A percentile compares a stretch with the other conserved stretches of the same genome.
phyloP scores from a whole-genome alignment of 2,888 invertebrate species.

The Latheticus oryzae region DNA sequence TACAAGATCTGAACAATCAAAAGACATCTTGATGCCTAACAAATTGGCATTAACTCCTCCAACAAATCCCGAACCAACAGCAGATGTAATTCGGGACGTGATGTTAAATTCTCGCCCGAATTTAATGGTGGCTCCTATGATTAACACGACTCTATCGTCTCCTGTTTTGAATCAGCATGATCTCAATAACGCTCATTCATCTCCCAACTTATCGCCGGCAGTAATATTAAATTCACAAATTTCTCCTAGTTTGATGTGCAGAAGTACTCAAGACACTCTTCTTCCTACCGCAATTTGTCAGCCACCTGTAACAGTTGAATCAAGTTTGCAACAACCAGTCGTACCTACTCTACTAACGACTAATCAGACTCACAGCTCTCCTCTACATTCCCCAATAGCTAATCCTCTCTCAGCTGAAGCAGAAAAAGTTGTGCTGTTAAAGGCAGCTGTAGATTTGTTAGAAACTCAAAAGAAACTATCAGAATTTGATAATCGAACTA shows the following conservation, averaged over 20 bases:
- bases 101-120: conserved; percentile 60
- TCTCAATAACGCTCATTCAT: conserved; percentile 52
- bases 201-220: conserved; percentile 68
- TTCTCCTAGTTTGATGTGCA: conserved; percentile 72
- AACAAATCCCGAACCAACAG: conserved; percentile 50
- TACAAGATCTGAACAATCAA: conserved; percentile 51
- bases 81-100: conserved; percentile 65
- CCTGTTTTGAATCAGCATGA: conserved; percentile 55
- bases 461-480: conserved; percentile 73
- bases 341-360: conserved; percentile 53
- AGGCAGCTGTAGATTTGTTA: conserved; percentile 78
- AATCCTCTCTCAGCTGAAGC: conserved; percentile 68
- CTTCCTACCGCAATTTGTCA: conserved; percentile 52
- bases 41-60: conserved; percentile 35
- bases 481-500: conserved; percentile 58
- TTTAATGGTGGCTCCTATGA: conserved; percentile 54
- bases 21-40: conserved; percentile 52
- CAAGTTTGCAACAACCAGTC: conserved; percentile 45
- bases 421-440: conserved; percentile 80
- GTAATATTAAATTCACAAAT: conserved; percentile 73
- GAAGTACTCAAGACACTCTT: conserved; percentile 53
- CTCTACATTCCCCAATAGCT: conserved; percentile 47
- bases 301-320: conserved; percentile 53
- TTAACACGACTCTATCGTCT: conserved; percentile 53
- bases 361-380: conserved; percentile 60